Percentiles rank a stretch among this genome's conserved stretches.
These are phyloP conservation scores for Argyresthia goedartella DNA, from an alignment of 2,888 invertebrate species.

Conservation along the genomic window DNA sequence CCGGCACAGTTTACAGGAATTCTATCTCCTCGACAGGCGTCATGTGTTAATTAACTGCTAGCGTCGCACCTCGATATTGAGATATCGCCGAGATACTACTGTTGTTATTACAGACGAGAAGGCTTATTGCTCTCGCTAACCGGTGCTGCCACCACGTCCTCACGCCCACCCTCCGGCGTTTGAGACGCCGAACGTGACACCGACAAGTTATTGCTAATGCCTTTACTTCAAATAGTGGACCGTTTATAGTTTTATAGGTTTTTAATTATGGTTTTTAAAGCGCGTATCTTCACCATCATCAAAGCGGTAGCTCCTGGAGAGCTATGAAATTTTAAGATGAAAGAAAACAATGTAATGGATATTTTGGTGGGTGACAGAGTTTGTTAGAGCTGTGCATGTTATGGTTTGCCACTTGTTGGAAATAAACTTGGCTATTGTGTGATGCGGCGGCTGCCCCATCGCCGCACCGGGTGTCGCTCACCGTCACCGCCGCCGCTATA, in stretches of 20 bases:
- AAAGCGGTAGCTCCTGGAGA: conserved; percentile 3
- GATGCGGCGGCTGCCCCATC: conserved; percentile 60
- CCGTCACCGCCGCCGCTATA: conserved; percentile 59
- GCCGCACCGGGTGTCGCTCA: conserved; percentile 56
- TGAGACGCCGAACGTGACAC: no score
- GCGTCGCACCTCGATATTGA: conserved; percentile 66
- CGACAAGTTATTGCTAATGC: background rate
- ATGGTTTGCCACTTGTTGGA: conserved; percentile 54
- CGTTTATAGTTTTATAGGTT: background rate
- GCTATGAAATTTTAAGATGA: conserved; percentile 6
- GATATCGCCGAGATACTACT: conserved; percentile 60
- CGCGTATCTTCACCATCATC: background rate
- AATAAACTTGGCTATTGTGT: conserved; percentile 65
- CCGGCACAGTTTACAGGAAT: conserved; percentile 52
- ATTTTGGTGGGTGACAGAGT: conserved; percentile 33
- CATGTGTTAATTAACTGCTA: conserved; percentile 69
- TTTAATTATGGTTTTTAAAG: conserved; percentile 2
- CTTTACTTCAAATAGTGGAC: background rate
- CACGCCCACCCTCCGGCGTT: no score
- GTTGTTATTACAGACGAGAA: conserved; percentile 61
- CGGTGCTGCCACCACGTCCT: conserved; percentile 1
- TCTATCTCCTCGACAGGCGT: conserved; percentile 68
- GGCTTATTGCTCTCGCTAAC: conserved; percentile 57
- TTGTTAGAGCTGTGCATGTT: conserved; percentile 40
- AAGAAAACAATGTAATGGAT: conserved; percentile 16